Evolutionary conservation across 2,113 vertebrate species (phyloP).

Genomic region (Labeo rohita): DNA sequence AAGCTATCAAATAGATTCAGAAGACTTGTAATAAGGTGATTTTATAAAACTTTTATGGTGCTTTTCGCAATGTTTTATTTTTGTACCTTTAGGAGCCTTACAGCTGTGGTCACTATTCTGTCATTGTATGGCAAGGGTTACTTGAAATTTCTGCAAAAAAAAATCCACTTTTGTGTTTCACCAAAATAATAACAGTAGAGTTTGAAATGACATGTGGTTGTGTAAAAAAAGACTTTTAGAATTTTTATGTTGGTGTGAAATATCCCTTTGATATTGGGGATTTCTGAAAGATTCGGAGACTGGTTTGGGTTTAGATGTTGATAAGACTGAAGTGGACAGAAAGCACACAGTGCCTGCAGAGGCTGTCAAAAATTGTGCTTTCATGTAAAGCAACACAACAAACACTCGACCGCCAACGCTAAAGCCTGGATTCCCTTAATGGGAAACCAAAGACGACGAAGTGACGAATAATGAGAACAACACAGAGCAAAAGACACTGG

Average conservation of each 20-base stretch:
- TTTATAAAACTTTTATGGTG: neutral
- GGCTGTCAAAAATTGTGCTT: slow-evolving; percentile 3
- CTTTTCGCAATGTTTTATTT: neutral
- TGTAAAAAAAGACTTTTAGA: neutral
- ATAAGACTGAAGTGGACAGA: slow-evolving; percentile 21
- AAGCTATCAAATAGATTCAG: neutral
- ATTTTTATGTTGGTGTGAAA: neutral
- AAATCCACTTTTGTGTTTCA: neutral
- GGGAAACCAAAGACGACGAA: neutral
- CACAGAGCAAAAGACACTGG: neutral
- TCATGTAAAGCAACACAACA: neutral
- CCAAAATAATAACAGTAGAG: neutral
- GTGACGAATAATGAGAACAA: neutral
- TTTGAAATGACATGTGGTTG: neutral
- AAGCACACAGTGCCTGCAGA: slow-evolving; percentile 8
- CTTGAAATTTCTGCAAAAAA: neutral
- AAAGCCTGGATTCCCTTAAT: neutral
- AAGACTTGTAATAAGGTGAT: neutral
- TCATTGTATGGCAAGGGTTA: neutral
- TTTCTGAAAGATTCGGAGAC: neutral
- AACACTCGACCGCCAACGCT: neutral
- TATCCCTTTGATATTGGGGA: neutral
- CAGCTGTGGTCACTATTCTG: neutral
- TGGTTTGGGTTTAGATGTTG: neutral
- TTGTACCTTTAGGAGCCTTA: neutral